Percentiles rank a stretch among this genome's conserved stretches.
phyloP scores from a whole-genome alignment of 2,888 invertebrate genomes.

The Andricus quercusramuli region DNA sequence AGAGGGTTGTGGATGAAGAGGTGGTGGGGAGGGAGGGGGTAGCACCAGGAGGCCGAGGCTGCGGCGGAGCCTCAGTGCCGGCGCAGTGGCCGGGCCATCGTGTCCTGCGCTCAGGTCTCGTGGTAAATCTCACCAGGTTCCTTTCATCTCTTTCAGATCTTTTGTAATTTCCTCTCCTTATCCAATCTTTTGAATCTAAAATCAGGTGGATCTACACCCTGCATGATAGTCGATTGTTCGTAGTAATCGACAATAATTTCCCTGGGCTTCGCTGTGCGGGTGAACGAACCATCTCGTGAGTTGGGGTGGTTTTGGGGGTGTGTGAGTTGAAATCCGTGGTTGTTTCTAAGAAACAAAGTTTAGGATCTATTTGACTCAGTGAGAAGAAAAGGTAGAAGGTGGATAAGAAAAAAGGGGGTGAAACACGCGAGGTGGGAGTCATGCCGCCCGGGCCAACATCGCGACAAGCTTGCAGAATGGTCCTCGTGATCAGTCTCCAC shows the following conservation, averaged over 20 bases:
- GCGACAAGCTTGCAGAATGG: slow-evolving; percentile 63
- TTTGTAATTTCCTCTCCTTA: neutral
- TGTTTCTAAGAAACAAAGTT: neutral
- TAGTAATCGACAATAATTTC: slow-evolving; percentile 7
- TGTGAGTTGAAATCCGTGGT: slow-evolving; percentile 9
- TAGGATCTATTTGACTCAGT: neutral
- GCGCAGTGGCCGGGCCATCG: slow-evolving; percentile 79
- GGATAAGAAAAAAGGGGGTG: neutral
- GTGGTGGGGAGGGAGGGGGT: slow-evolving; percentile 44
- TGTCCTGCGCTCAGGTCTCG: slow-evolving; percentile 69
- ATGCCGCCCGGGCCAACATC: slow-evolving; percentile 77
- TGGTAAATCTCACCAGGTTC: slow-evolving; percentile 12
- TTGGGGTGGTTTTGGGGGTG: slow-evolving; percentile 22
- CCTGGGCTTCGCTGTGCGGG: slow-evolving; percentile 22
- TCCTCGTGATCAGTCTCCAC: slow-evolving; percentile 57
- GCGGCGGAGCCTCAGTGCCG: slow-evolving; percentile 78
- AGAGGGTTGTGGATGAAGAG: slow-evolving; percentile 35
- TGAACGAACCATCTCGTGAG: slow-evolving; percentile 21
- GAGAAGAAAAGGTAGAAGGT: neutral
- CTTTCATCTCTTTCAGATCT: neutral
- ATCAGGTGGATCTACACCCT: neutral
- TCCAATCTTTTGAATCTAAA: neutral
- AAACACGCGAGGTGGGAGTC: slow-evolving; percentile 67
- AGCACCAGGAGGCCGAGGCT: slow-evolving; percentile 76
- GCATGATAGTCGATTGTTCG: neutral